phyloP scores from a whole-genome alignment of 92 coral and sea anemone genomes.

The Phenganax marumi region DNA sequence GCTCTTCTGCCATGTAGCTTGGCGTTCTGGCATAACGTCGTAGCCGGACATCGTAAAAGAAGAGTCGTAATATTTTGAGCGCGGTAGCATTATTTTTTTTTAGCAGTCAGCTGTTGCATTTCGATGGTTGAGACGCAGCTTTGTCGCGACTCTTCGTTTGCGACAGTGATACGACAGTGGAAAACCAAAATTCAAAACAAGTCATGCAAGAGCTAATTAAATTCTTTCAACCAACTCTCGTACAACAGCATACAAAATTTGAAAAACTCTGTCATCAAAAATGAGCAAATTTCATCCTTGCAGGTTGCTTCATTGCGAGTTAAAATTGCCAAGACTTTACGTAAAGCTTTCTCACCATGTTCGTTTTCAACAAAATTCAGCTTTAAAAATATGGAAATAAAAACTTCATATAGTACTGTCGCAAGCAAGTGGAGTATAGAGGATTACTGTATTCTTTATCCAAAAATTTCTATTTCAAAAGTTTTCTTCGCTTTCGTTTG shows the following conservation, averaged over 20 bases:
- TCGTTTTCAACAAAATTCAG: constrained; percentile 69
- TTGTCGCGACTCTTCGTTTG: too few species aligned
- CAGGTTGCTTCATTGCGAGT: constrained; percentile 56
- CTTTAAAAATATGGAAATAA: constrained; percentile 37
- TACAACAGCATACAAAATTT: constrained; percentile 19
- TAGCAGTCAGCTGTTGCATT: too few species aligned
- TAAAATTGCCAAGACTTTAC: constrained; percentile 68
- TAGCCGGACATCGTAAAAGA: too few species aligned
- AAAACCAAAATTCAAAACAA: neutral
- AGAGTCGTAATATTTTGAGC: too few species aligned
- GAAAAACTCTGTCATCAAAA: constrained; percentile 1
- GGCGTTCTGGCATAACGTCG: too few species aligned
- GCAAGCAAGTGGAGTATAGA: neutral
- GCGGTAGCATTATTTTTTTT: too few species aligned
- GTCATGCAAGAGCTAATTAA: neutral
- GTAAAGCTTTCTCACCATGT: constrained; percentile 71
- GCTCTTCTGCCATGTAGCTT: too few species aligned
- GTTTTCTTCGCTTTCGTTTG: too few species aligned
- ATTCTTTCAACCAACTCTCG: constrained; percentile 3
- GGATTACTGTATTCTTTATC: neutral
- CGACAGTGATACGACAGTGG: too few species aligned
- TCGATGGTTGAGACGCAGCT: too few species aligned
- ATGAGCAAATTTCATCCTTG: constrained; percentile 4
- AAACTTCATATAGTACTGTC: neutral
- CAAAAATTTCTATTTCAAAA: neutral